Evolutionary conservation across 2,888 invertebrate species (phyloP), one percentile per base, ranked within the genome.

Genomic region (Spisula solida): DNA sequence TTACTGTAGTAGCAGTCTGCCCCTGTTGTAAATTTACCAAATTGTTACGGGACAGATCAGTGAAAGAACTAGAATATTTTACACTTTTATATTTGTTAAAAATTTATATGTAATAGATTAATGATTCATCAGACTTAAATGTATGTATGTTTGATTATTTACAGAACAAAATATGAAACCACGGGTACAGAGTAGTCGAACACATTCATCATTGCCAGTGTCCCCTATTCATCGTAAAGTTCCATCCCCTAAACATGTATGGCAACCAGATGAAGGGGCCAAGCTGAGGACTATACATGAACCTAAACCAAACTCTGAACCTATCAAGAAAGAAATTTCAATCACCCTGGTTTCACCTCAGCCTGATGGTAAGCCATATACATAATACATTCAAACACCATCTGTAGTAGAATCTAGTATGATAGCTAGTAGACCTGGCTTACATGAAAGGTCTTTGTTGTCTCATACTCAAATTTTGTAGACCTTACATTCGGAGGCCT

Each of bases 331-430:
- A 60, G 92, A 92, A 48, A 91, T 91, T 14, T 87, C 88, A 25
- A 91, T 92, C n/a, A 92, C 82, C 55, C 86, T 90, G 48, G 56
- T 85, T 20, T 85, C 91, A 34, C 87, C 88, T 5, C 80, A 86
- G 79, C 75, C 85, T 66, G 92, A 90, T 83, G 90, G 92, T 92
- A 87, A 25, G 83, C 10, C 20, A 18, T 56, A n/a, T 56, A 56
- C 56, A 56, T 55, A 18, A 56, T 55, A 18, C 56, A 18, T 0
- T 56, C 5, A 56, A 1, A 20, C 56, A n/a, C 5, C 41, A 41
- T 41, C 8, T 41, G 8, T 41, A 41, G 41, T 41, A 41, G 41
- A 41, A 41, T 41, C 2, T 41, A 41, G 41, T 41, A 41, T 41
- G 41, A 41, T 41, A n/a, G n/a, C n/a, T n/a, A n/a, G n/a, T n/a